Base-by-base conservation (phyloP, 2,797 vertebrate species). In the Hipposideros larvatus region DNA sequence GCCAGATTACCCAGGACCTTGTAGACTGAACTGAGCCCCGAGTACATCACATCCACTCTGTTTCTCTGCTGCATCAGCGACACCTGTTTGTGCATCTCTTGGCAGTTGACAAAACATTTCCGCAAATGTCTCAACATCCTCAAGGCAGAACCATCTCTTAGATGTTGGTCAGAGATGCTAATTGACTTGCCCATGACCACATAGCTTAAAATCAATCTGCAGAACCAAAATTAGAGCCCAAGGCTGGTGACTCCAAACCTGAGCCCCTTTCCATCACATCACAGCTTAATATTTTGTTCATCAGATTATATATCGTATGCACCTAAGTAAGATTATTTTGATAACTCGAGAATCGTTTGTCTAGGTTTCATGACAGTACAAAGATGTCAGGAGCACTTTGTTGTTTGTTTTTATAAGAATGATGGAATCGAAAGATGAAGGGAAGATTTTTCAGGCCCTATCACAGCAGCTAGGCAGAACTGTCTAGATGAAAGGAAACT, bases 331-430 rank as follows among this genome's bases (percentile, higher is more conserved):
- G n/a, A 61, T 34, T 78, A 22, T 37, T 77, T 53, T 71, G 63
- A 13, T 75, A 48, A 66, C 48, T 59, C 53, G 53, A 66, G 28
- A 93, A 13, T 94, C 66, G 75, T 53, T 82, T 74, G 34, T 75
- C 37, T 78, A 68, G 31, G 34, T 89, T 89, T 91, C 90, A 59
- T 16, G 57, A 93, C 22, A 51, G 41, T 70, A 73, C 59, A 87
- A 59, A 90, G 70, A 71, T 51, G 19, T 83, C 31, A 84, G 73
- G n/a, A 90, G 18, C 22, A 86, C 48, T 77, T 79, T 86, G 19
- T 31, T 26, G 14, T 48, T 94, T 92, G 48, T 80, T 94, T 96
- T 90, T 63, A 63, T 74, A 91, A 94, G 46, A 79, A 65, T 8
- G 14, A 57, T 34, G 48, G 13, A 94, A 73, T 82, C 51, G 78